Percentiles rank a stretch among this genome's conserved stretches.
phyloP scores from a whole-genome alignment of 2,113 vertebrate species.

The Melanostigma gelatinosum region DNA sequence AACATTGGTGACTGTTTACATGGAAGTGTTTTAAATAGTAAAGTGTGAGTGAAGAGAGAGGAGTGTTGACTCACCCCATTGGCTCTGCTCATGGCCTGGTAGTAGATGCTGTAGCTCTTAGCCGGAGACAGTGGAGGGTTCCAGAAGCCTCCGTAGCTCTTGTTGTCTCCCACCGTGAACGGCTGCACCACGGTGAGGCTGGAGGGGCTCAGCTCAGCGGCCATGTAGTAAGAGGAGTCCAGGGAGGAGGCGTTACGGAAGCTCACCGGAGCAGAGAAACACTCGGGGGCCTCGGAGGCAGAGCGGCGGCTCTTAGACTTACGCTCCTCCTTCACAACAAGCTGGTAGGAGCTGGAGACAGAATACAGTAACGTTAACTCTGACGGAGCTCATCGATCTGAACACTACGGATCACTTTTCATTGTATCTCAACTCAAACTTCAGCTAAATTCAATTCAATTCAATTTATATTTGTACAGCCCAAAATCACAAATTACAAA shows the following conservation, averaged over 20 bases:
- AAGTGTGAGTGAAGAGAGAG: too few species aligned
- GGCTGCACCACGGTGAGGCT: slow-evolving; percentile 90
- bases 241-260: slow-evolving; percentile 91
- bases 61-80: slow-evolving; percentile 88
- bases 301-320: slow-evolving; percentile 92
- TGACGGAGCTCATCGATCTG: too few species aligned
- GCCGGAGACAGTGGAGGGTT: slow-evolving; percentile 94
- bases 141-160: slow-evolving; percentile 97
- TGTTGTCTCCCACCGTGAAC: slow-evolving; percentile 97
- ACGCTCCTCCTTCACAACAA: slow-evolving; percentile 94
- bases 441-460: too few species aligned
- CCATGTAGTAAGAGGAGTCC: slow-evolving; percentile 94
- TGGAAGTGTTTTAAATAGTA: too few species aligned
- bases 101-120: slow-evolving; percentile 99
- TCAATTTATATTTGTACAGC: too few species aligned
- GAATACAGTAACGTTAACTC: too few species aligned
- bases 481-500: too few species aligned
- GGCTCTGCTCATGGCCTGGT: slow-evolving; percentile 96
- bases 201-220: slow-evolving; percentile 91
- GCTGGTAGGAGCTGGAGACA: slow-evolving; percentile 89
- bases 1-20: too few species aligned
- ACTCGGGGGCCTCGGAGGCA: slow-evolving; percentile 88
- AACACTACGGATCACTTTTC: too few species aligned
- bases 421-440: too few species aligned
- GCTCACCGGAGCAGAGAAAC: slow-evolving; percentile 92